A percentile compares a stretch with the other conserved stretches of the same genome.
phyloP scores from a whole-genome alignment of 2,888 invertebrate species.

The Apodemia hepburni region DNA sequence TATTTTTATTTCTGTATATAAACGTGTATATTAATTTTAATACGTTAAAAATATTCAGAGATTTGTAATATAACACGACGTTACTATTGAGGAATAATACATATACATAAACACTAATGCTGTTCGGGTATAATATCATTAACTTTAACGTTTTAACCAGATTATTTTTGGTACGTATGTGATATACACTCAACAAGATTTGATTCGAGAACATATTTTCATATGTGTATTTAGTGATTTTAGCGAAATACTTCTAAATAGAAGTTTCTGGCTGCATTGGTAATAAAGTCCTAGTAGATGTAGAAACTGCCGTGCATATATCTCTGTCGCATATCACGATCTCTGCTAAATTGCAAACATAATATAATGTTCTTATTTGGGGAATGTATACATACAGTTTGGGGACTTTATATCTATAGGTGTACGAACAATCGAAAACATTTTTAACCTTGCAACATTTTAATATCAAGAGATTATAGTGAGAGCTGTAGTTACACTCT shows the following conservation, averaged over 20 bases:
- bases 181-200: conserved; percentile 37
- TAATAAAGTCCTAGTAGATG: conserved; percentile 14
- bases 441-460: not conserved
- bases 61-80: conserved; percentile 25
- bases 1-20: conserved; percentile 31
- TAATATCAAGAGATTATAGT: not conserved
- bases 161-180: conserved; percentile 49
- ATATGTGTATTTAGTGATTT: conserved; percentile 53
- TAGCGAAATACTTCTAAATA: conserved; percentile 35
- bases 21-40: conserved; percentile 11
- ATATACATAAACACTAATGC: conserved; percentile 30
- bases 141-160: conserved; percentile 50
- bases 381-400: not conserved
- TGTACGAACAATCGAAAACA: not conserved
- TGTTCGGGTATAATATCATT: conserved; percentile 43
- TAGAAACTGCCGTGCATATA: conserved; percentile 31
- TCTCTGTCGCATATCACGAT: conserved; percentile 50
- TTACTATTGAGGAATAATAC: conserved; percentile 35
- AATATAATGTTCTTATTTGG: not conserved
- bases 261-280: conserved; percentile 20
- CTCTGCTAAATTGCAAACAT: conserved; percentile 12
- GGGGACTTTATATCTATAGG: not conserved
- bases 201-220: conserved; percentile 60
- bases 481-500: not conserved
- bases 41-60: not conserved